phyloP scores from a whole-genome alignment of 1,140 invertebrate genomes.

The Bursaphelenchus mucronatus region DNA sequence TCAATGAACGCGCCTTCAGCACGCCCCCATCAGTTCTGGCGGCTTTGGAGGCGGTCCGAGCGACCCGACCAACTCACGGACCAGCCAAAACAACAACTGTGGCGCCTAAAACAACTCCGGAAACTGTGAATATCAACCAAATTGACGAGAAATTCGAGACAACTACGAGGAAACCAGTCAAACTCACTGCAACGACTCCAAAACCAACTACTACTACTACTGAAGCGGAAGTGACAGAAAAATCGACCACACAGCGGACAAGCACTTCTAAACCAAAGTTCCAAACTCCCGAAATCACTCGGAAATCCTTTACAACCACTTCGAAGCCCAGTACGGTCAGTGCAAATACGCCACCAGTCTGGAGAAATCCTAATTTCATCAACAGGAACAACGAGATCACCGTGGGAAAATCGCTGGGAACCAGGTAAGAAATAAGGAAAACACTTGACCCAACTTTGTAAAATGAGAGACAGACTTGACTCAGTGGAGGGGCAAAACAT shows the following conservation, averaged over 20 bases:
- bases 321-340: not conserved
- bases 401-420: too few species aligned
- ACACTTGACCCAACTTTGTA: too few species aligned
- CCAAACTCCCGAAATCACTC: not conserved
- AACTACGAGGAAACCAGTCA: not conserved
- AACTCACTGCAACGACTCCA: slow-evolving; percentile 11
- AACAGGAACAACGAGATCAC: too few species aligned
- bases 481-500: too few species aligned
- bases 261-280: not conserved
- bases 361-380: too few species aligned
- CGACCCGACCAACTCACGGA: not conserved
- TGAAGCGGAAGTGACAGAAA: not conserved
- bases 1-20: slow-evolving; percentile 11
- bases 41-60: not conserved
- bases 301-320: not conserved
- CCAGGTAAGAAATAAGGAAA: too few species aligned
- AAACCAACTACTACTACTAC: slow-evolving; percentile 7
- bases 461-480: too few species aligned
- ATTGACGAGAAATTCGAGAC: not conserved
- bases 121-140: not conserved
- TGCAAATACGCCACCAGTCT: too few species aligned
- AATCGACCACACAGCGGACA: not conserved
- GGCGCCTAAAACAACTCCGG: slow-evolving; percentile 2
- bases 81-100: not conserved
- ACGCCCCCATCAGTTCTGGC: slow-evolving; percentile 1